Evolutionary conservation across 2,888 invertebrate genomes (phyloP), one percentile per base, ranked within the genome.

Genomic region (Agrilus mali): DNA sequence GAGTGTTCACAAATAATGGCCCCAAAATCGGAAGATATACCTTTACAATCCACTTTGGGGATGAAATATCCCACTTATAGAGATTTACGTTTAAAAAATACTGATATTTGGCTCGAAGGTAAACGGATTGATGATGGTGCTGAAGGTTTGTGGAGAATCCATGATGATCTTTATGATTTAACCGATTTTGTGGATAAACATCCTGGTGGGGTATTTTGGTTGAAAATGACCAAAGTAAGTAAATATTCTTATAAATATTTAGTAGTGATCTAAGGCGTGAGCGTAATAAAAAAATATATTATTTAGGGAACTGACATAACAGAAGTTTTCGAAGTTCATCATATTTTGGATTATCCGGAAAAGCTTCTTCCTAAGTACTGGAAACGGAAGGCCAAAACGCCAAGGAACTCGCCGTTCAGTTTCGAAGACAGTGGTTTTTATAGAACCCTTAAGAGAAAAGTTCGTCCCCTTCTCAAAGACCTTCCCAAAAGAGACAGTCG

Each of bases 171-270:
- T 16, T 96, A 95, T 62, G 88, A 95, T 65, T 72, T 96, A 15
- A 78, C 79, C 0, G 72, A 75, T 14, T 96, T 92, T 60, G 69
- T 85, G 6, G 65, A 77, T 4, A 73, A 69, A 39, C 95, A 96
- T 70, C 95, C 95, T 0, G 92, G 92, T 33, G 88, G 93, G 1
- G 56, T 70, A 0, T 80, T 82, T 58, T 88, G 86, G 86, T 58
- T 87, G 40, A 66, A 68, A 27, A 66, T 80, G 38, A 77, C 82
- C 2, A 76, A 80, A 71, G 86, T 77, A 66, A 34, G 40, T 39
- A 16, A 40, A 36, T 20, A 41, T n/a, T n/a, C n/a, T n/a, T n/a
- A n/a, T n/a, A n/a, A n/a, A n/a, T n/a, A 13, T 17, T 20, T 4
- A 12, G 15, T 35, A 38, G 12, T 10, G 7, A 13, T 31, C 8